phyloP scores from a whole-genome alignment of 2,888 invertebrate genomes.

The Dermolepida albohirtum region DNA sequence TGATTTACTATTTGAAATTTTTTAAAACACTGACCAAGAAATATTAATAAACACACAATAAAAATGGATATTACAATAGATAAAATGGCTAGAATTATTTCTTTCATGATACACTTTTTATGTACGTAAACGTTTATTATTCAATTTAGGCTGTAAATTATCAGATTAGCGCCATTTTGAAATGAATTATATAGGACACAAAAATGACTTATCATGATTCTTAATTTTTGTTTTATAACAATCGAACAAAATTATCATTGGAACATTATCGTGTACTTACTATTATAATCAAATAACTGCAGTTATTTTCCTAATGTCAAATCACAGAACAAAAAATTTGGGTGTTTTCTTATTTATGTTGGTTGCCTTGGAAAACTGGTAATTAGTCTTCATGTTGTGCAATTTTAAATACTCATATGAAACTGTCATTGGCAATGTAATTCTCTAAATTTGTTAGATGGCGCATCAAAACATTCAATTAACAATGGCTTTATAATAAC shows the following conservation, averaged over 20 bases:
- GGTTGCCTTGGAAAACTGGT: no score
- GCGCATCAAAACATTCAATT: no score
- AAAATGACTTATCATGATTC: constrained; percentile 3
- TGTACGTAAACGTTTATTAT: constrained; percentile 4
- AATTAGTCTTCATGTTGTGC: no score
- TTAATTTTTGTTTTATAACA: background rate
- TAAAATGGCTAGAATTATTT: constrained; percentile 66
- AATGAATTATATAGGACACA: constrained; percentile 26
- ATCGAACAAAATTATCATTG: constrained; percentile 8
- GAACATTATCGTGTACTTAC: constrained; percentile 28
- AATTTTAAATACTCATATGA: no score
- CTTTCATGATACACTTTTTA: constrained; percentile 57
- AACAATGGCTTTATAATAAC: no score
- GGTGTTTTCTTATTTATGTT: no score
- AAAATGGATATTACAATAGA: constrained; percentile 70
- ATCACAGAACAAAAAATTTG: no score
- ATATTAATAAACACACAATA: constrained; percentile 70
- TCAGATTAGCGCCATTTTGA: constrained; percentile 43
- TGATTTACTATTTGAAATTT: background rate
- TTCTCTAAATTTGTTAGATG: no score
- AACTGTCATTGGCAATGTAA: no score
- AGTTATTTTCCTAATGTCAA: no score
- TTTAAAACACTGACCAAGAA: constrained; percentile 68
- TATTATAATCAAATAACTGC: background rate
- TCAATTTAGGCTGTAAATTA: constrained; percentile 33